A percentile compares a stretch with the other conserved stretches of the same genome.
These are phyloP conservation scores for Ctenochaetus hawaiiensis DNA, from an alignment of 2,797 vertebrate species.

Conservation along the genomic window DNA sequence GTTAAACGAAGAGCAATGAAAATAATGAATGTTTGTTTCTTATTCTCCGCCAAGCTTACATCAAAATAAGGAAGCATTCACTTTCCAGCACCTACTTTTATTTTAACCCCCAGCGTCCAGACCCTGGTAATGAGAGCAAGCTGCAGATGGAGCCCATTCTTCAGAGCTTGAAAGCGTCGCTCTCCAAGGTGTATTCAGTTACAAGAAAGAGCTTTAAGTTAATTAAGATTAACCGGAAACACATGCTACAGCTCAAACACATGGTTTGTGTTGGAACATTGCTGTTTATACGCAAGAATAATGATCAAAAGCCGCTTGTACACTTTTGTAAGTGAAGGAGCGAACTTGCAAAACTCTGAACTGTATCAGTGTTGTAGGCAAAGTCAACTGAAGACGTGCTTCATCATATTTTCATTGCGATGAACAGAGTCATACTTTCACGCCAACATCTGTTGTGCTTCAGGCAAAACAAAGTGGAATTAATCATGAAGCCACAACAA, in stretches of 20 bases:
- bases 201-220: slow-evolving; percentile 25
- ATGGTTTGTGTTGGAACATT: slow-evolving; percentile 9
- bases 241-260: not conserved
- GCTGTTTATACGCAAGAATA: not conserved
- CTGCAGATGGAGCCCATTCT: not conserved
- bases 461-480: slow-evolving; percentile 7
- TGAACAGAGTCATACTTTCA: not conserved
- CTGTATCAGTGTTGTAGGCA: not conserved
- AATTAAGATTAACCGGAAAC: slow-evolving; percentile 36
- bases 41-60: not conserved
- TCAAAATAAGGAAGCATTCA: slow-evolving; percentile 3
- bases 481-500: slow-evolving; percentile 38
- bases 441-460: slow-evolving; percentile 22
- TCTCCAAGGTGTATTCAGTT: slow-evolving; percentile 36
- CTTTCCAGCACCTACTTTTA: slow-evolving; percentile 10
- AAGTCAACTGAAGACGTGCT: not conserved
- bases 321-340: not conserved
- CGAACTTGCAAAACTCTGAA: not conserved
- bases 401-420: not conserved
- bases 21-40: slow-evolving; percentile 1
- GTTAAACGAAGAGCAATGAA: not conserved
- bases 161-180: not conserved
- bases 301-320: not conserved
- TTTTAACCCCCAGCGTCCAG: not conserved
- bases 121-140: not conserved